These are phyloP conservation scores for Melanerpes formicivorus DNA, from an alignment of 2,113 vertebrate species.

Conservation along the genomic window DNA sequence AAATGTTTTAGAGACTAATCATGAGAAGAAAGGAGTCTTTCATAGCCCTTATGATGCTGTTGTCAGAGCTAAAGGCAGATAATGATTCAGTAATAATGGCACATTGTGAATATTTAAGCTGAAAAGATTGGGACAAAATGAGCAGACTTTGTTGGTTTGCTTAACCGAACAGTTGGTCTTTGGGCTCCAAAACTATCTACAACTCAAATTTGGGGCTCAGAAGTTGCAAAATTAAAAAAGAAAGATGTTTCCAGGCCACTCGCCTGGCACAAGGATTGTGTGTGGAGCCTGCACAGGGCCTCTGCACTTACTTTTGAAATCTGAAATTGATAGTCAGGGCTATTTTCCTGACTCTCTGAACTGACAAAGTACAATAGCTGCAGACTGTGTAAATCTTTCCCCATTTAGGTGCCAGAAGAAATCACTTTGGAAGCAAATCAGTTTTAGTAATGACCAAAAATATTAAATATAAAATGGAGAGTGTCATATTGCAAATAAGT, in stretches of 20 bases:
- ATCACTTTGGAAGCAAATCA: conserved; percentile 66
- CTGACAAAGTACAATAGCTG: conserved; percentile 41
- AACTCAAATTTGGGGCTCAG: conserved; percentile 74
- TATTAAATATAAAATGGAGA: conserved; percentile 68
- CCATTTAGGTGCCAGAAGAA: conserved; percentile 62
- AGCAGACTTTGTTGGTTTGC: conserved; percentile 83
- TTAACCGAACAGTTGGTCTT: conserved; percentile 82
- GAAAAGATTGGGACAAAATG: conserved; percentile 85
- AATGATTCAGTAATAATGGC: conserved; percentile 92
- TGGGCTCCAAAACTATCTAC: conserved; percentile 72
- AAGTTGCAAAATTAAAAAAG: conserved; percentile 66
- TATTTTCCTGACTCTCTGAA: conserved; percentile 37
- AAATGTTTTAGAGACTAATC: conserved; percentile 92
- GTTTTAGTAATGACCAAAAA: conserved; percentile 63
- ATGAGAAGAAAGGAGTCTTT: conserved; percentile 92
- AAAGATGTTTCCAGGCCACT: conserved; percentile 52
- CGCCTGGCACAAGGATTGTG: background rate
- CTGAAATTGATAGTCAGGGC: conserved; percentile 43
- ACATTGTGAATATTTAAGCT: conserved; percentile 91
- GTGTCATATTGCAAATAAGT: conserved; percentile 70
- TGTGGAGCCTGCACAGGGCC: conserved; percentile 40
- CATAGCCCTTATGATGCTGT: conserved; percentile 87
- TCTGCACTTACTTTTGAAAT: conserved; percentile 41
- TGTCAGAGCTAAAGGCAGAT: conserved; percentile 92
- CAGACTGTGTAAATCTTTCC: conserved; percentile 52